phyloP scores from a whole-genome alignment of 1,140 invertebrate species.

The Drosophila pandora region DNA sequence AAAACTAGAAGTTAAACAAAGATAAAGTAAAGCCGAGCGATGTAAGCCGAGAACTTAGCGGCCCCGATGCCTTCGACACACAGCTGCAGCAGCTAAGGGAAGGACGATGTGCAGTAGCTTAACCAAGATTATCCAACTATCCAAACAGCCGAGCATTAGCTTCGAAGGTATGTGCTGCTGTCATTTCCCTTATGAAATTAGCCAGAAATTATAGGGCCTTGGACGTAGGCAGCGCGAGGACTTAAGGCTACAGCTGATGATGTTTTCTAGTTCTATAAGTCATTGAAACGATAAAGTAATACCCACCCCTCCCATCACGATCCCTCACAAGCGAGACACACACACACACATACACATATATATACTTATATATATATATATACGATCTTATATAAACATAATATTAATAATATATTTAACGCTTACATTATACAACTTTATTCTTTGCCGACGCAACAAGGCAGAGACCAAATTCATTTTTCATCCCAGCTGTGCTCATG shows the following conservation, averaged over 20 bases:
- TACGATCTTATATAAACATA: constrained; percentile 38
- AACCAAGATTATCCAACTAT: neutral
- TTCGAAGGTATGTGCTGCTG: constrained; percentile 4
- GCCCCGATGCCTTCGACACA: constrained; percentile 20
- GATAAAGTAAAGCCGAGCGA: constrained; percentile 10
- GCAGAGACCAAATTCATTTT: constrained; percentile 19
- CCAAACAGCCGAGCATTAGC: constrained; percentile 5
- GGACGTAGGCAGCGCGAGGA: neutral
- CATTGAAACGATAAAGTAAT: constrained; percentile 58
- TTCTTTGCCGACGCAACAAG: constrained; percentile 30
- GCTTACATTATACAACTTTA: constrained; percentile 52
- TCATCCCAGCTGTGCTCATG: constrained; percentile 14
- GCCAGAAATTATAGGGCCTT: neutral
- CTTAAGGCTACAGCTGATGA: constrained; percentile 27
- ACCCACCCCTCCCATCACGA: constrained; percentile 20
- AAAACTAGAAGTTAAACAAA: constrained; percentile 53
- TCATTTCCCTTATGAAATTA: constrained; percentile 9
- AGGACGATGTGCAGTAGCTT: neutral
- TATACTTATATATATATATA: constrained; percentile 18
- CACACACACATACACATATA: constrained; percentile 25
- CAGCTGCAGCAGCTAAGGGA: constrained; percentile 11
- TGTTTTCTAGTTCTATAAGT: constrained; percentile 79
- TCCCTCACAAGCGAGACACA: neutral
- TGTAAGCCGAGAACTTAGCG: constrained; percentile 20
- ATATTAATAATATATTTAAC: constrained; percentile 71